Evolutionary conservation across 2,797 vertebrate genomes (phyloP), one percentile per base, ranked within the genome.

Genomic region (Xenops minutus): DNA sequence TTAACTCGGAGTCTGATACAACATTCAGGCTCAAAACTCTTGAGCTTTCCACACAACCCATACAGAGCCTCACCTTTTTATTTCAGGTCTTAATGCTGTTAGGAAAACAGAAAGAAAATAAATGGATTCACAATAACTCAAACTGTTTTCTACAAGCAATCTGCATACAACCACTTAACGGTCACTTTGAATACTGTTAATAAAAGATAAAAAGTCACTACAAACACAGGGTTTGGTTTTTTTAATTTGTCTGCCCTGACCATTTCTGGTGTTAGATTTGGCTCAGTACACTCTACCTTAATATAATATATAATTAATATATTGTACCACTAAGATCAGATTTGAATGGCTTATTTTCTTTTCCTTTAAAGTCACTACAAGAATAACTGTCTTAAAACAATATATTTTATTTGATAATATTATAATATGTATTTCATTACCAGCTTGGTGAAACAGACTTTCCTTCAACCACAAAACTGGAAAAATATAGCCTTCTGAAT

Each of bases 221-320:
- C 1, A 19, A 51, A 62, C 8, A 29, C 6, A 21, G 4, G 1
- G 0, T 18, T 44, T 69, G 22, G 14, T 5, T 10, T 71, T 49
- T 24, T 74, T 44, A 26, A 12, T 64, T 62, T 43, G 32, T 32
- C 9, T 73, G 6, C 10, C 79, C 52, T 67, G 23, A 49, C 14
- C 7, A 5, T 36, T 72, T 78, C 49, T 59, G 43, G 10, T 39
- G 6, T 44, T 59, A 62, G 19, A 30, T 62, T 62, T 67, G 12
- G 9, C 56, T n/a, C 37, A 39, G 3, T 36, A 55, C 8, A 22
- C 3, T 9, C 3, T 62, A 21, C 16, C 9, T 54, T 64, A 14
- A 13, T 6, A 3, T n/a, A n/a, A n/a, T n/a, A n/a, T n/a, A n/a
- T n/a, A n/a, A n/a, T n/a, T n/a, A n/a, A n/a, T 36, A 21, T 29